Percentiles rank a stretch among this genome's conserved stretches.
Conservation (phyloP, 2,113 vertebrate genomes). For the Monarcha castaneiventris region DNA sequence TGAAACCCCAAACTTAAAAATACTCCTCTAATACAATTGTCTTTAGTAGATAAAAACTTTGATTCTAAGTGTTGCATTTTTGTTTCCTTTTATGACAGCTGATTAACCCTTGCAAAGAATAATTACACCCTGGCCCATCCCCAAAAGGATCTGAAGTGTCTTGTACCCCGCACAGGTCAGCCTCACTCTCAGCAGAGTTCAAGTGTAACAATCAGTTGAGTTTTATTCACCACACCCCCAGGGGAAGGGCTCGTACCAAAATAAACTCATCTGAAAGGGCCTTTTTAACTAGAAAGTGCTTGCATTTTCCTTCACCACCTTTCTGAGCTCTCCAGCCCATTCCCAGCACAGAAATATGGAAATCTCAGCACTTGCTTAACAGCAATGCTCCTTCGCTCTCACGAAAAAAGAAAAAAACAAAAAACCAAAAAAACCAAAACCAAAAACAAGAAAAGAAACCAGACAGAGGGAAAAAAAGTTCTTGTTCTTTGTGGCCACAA, state of each 20-base stretch:
- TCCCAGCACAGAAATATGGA: rapidly evolving
- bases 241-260: rapidly evolving
- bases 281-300: neutral
- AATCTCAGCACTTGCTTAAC: neutral
- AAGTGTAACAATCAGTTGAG: rapidly evolving
- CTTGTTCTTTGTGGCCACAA: neutral
- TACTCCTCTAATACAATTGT: neutral
- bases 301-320: rapidly evolving
- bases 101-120: neutral
- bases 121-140: neutral
- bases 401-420: too few species aligned
- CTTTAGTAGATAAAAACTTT: neutral
- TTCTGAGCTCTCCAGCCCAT: too few species aligned
- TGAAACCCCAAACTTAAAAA: neutral
- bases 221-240: neutral
- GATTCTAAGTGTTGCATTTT: neutral
- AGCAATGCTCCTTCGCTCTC: rapidly evolving
- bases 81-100: neutral
- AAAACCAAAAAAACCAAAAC: neutral
- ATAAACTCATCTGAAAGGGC: rapidly evolving
- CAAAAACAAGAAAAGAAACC: neutral
- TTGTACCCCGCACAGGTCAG: neutral
- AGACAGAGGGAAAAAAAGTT: neutral
- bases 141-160: neutral
- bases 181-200: neutral